phyloP scores from a whole-genome alignment of 2,113 vertebrate genomes.

The Protobothrops mucrosquamatus region DNA sequence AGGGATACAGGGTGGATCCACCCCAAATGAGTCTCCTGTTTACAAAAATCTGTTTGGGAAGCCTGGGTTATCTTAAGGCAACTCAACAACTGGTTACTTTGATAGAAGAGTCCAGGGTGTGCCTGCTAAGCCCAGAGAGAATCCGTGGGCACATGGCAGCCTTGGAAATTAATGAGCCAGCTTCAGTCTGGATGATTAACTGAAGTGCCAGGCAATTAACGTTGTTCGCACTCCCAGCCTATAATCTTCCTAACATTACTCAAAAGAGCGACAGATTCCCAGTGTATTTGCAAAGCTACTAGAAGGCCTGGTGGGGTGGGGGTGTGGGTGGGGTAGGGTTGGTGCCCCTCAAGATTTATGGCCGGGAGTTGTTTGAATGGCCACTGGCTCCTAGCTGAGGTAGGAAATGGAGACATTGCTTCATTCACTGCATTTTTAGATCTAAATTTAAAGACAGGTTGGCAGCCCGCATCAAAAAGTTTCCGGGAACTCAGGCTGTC shows the following conservation, averaged over 20 bases:
- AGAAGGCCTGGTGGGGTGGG: neutral
- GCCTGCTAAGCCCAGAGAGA: neutral
- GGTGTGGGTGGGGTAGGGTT: neutral
- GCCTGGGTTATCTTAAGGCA: neutral
- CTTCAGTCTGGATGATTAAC: constrained; percentile 33
- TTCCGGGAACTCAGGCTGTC: neutral
- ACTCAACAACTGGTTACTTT: neutral
- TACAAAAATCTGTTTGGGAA: neutral
- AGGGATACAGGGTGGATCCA: neutral
- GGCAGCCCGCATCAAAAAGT: neutral
- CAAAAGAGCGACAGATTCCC: constrained; percentile 35
- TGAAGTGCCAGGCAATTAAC: constrained; percentile 47
- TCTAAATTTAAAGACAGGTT: neutral
- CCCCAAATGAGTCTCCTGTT: neutral
- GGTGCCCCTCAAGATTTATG: neutral
- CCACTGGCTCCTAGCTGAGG: neutral
- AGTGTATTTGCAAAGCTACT: constrained; percentile 31
- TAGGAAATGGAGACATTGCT: neutral
- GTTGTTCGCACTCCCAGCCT: constrained; percentile 49
- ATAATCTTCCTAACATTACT: constrained; percentile 23
- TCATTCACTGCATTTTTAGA: neutral
- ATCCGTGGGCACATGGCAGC: neutral
- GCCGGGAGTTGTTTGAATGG: neutral
- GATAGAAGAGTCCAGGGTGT: neutral
- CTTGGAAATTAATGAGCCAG: neutral